Conservation (phyloP, 1,140 invertebrate species). For the Atta colombica region DNA sequence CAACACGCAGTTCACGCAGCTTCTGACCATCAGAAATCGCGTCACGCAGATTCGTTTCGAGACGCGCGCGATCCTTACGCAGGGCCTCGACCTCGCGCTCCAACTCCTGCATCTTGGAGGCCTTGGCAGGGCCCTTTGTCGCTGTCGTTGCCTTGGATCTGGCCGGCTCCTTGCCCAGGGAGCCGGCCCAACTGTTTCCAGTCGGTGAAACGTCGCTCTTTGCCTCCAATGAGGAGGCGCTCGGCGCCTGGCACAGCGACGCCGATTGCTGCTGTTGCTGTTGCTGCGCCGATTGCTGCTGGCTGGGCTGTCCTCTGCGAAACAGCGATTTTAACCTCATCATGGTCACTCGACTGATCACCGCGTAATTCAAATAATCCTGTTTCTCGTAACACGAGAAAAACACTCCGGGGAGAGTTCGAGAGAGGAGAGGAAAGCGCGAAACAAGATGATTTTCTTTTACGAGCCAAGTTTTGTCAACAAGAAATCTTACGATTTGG, state of each 20-base stretch:
- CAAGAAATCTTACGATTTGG: background rate
- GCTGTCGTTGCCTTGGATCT: constrained; percentile 72
- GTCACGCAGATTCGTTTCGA: constrained; percentile 78
- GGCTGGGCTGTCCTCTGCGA: constrained; percentile 89
- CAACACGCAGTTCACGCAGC: constrained; percentile 79
- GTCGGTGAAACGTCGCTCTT: constrained; percentile 71
- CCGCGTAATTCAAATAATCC: constrained; percentile 54
- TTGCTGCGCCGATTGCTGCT: constrained; percentile 86
- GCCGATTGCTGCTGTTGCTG: constrained; percentile 87
- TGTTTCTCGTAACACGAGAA: constrained; percentile 1
- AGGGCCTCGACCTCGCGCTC: constrained; percentile 81
- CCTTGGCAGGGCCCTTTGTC: constrained; percentile 73
- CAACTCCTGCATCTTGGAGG: constrained; percentile 82
- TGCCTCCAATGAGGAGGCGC: constrained; percentile 79
- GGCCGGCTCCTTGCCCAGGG: constrained; percentile 68
- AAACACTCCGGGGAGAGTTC: background rate
- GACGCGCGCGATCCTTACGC: constrained; percentile 79
- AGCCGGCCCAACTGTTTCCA: constrained; percentile 70
- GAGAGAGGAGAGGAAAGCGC: background rate
- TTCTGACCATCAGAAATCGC: constrained; percentile 73
- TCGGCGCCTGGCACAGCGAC: constrained; percentile 82
- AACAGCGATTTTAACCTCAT: constrained; percentile 94
- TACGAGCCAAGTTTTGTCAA: background rate
- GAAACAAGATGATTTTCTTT: background rate
- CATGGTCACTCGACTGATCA: constrained; percentile 87